These are phyloP conservation scores for Castor canadensis DNA, from an alignment of 2,113 vertebrate genomes.

Conservation along the genomic window DNA sequence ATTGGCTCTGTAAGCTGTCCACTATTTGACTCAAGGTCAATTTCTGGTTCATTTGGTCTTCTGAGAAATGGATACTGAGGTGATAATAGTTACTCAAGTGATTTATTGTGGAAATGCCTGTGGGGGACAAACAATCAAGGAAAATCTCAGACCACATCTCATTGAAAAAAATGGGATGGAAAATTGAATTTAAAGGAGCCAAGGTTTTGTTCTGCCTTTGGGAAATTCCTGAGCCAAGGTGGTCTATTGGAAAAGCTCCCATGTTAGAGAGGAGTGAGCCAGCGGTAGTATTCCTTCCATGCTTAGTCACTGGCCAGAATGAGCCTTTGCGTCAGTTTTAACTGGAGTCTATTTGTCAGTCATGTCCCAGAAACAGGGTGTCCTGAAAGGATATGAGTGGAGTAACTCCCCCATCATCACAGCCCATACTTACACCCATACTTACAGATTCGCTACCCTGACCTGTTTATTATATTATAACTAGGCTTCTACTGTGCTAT, in stretches of 20 bases:
- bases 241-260: neutral
- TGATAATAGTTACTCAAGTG: neutral
- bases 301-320: neutral
- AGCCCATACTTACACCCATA: too few species aligned
- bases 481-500: neutral
- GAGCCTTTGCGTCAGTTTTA: neutral
- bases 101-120: too few species aligned
- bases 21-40: neutral
- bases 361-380: neutral
- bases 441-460: neutral
- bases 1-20: neutral
- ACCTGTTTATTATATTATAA: neutral
- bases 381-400: neutral
- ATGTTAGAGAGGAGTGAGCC: neutral
- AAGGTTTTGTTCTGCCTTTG: neutral
- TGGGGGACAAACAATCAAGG: neutral
- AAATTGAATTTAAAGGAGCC: neutral
- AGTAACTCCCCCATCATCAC: fast-evolving
- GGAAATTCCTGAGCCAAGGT: neutral
- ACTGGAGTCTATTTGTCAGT: neutral
- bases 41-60: neutral
- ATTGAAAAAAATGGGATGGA: neutral
- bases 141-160: neutral
- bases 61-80: neutral
- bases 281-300: fast-evolving